phyloP scores from a whole-genome alignment of 2,797 vertebrate species.

The Syndactyla subalaris region DNA sequence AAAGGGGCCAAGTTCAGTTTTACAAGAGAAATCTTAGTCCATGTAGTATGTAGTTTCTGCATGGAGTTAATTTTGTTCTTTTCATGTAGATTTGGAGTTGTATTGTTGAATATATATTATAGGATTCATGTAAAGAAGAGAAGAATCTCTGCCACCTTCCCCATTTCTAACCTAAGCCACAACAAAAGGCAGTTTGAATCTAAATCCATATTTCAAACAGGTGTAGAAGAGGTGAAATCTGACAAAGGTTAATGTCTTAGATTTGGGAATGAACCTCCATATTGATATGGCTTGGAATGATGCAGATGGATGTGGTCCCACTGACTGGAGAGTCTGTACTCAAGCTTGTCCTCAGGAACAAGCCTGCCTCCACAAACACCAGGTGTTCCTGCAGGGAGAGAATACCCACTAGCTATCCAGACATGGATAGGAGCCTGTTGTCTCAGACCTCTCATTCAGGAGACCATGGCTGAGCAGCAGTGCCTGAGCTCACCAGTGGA shows the following conservation, averaged over 20 bases:
- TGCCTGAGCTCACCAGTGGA: fast-evolving
- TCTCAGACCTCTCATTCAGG: not conserved
- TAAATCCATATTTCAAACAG: not conserved
- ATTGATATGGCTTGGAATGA: not conserved
- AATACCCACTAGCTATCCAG: not conserved
- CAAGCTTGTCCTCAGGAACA: not conserved
- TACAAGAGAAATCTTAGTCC: not conserved
- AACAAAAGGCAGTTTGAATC: not conserved
- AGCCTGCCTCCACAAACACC: not conserved
- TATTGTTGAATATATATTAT: not conserved
- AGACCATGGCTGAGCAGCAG: not conserved
- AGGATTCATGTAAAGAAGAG: not conserved
- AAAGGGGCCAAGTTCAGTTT: not conserved
- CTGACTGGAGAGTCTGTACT: not conserved
- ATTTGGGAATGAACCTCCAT: not conserved
- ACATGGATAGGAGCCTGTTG: not conserved
- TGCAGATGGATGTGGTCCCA: not conserved
- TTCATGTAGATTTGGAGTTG: not conserved
- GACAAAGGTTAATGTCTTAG: not conserved
- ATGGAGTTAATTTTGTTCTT: not conserved
- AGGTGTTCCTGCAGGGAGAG: not conserved
- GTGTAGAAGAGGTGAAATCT: not conserved
- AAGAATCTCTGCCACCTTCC: not conserved
- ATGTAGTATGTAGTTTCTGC: not conserved
- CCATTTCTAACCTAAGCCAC: not conserved